phyloP scores from a whole-genome alignment of 2,113 vertebrate genomes.

The Polyodon spathula region DNA sequence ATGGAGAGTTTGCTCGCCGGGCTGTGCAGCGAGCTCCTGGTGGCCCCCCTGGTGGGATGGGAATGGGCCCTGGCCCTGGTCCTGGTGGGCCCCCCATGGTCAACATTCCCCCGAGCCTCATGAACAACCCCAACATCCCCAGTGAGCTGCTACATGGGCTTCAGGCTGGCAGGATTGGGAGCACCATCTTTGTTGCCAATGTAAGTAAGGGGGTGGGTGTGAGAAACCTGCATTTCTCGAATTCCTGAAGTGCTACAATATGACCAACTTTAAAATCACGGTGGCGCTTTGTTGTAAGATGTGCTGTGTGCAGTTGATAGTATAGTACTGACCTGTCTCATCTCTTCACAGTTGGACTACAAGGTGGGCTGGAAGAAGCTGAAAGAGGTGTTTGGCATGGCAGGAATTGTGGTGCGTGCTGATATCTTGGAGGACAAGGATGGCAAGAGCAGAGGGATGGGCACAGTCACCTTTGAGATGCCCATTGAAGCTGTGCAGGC shows the following conservation, averaged over 20 bases:
- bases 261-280: too few species aligned
- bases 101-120: constrained; percentile 85
- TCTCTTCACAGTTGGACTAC: constrained; percentile 80
- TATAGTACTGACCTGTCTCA: too few species aligned
- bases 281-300: not conserved
- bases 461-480: constrained; percentile 90
- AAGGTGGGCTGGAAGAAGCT: constrained; percentile 98
- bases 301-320: too few species aligned
- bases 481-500: constrained; percentile 94
- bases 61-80: constrained; percentile 62
- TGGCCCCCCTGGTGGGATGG: constrained; percentile 52
- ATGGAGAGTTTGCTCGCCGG: constrained; percentile 84
- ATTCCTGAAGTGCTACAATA: not conserved
- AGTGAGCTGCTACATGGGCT: constrained; percentile 91
- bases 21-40: constrained; percentile 71
- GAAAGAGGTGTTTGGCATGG: constrained; percentile 95
- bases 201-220: constrained; percentile 51
- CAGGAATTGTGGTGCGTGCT: constrained; percentile 76
- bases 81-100: constrained; percentile 64
- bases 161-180: constrained; percentile 88
- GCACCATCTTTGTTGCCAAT: constrained; percentile 90
- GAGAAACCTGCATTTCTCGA: not conserved
- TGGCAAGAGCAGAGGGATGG: constrained; percentile 91
- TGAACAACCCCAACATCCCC: constrained; percentile 96
- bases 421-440: constrained; percentile 96